Base-by-base conservation (phyloP, 2,797 vertebrate species). In the Anniella stebbinsi region DNA sequence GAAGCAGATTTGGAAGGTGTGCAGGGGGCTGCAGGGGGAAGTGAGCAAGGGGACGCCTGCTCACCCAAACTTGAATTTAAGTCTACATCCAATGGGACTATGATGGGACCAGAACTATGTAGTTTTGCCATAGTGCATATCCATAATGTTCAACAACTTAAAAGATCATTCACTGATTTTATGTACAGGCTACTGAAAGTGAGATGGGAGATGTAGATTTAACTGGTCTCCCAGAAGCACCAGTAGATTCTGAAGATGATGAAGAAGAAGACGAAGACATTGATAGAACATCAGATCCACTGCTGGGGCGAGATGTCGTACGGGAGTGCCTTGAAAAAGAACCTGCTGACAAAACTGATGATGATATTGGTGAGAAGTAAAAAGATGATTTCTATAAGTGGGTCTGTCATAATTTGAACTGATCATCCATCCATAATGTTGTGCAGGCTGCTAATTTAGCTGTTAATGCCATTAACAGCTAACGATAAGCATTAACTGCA, bases 261-360 rank as follows among this genome's bases (percentile, higher is more conserved):
- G 99, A 99, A 28, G 99, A 99, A 90, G 99, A 99, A 93, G 99
- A 99, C 82, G 99, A 99, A 96, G 99, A 99, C 81, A 97, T 99
- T 92, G 99, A 99, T 93, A 97, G 98, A 95, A 98, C 98, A 69
- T 98, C 98, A 0, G 98, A 99, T 95, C 97, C 98, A 0, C 97
- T 99, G 33, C 96, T 99, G 30, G 98, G 98, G 7, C 96, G 98
- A 91, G 99, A 99, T 95, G 96, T 99, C 93, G 99, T 99, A 88
- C 97, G 99, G 88, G 99, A 99, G 95, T 99, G 99, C 97, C 97
- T 99, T 95, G 99, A 99, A 96, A 99, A 99, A 93, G 98, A 99
- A 60, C 98, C 99, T 28, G 98, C 97, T 4, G 98, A 99, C 95
- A 98, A 99, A 96, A 99, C 98, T 4, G 99, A 99, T 84, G 99